phyloP scores from a whole-genome alignment of 2,888 invertebrate genomes.

The Phoronis australis region DNA sequence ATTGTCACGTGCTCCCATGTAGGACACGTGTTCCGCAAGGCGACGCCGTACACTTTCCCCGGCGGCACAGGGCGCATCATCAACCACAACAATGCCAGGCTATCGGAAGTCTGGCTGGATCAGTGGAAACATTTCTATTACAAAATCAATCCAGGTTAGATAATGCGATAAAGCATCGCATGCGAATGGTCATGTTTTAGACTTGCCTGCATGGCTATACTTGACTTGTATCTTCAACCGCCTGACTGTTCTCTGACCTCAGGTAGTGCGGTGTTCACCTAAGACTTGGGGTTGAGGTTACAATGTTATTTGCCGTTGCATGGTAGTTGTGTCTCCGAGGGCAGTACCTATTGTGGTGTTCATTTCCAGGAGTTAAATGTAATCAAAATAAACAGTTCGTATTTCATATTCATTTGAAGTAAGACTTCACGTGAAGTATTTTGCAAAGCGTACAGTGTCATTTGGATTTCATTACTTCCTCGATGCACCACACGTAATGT shows the following conservation, averaged over 20 bases:
- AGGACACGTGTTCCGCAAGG: slow-evolving; percentile 36
- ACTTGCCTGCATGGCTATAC: too few relatives aligned
- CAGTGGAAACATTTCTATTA: slow-evolving; percentile 73
- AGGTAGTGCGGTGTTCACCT: not conserved
- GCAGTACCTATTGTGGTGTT: too few relatives aligned
- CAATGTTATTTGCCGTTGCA: too few relatives aligned
- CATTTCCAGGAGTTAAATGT: too few relatives aligned
- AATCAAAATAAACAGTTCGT: too few relatives aligned
- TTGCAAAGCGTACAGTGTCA: too few relatives aligned
- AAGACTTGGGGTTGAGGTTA: too few relatives aligned
- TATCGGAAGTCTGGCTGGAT: slow-evolving; percentile 99
- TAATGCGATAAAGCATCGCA: slow-evolving; percentile 59
- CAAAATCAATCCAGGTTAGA: slow-evolving; percentile 49
- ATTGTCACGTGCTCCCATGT: slow-evolving; percentile 33
- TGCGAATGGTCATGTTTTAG: not conserved
- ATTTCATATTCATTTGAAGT: too few relatives aligned
- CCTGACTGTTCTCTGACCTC: not conserved
- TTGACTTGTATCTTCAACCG: not conserved
- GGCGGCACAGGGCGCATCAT: slow-evolving; percentile 82
- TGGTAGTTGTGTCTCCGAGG: too few relatives aligned
- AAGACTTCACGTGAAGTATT: too few relatives aligned
- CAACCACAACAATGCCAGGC: slow-evolving; percentile 92
- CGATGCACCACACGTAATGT: too few relatives aligned
- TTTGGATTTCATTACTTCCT: too few relatives aligned
- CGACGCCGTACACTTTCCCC: slow-evolving; percentile 93